These are phyloP conservation scores for Regulus satrapa DNA, from an alignment of 2,113 vertebrate genomes.

Conservation along the genomic window DNA sequence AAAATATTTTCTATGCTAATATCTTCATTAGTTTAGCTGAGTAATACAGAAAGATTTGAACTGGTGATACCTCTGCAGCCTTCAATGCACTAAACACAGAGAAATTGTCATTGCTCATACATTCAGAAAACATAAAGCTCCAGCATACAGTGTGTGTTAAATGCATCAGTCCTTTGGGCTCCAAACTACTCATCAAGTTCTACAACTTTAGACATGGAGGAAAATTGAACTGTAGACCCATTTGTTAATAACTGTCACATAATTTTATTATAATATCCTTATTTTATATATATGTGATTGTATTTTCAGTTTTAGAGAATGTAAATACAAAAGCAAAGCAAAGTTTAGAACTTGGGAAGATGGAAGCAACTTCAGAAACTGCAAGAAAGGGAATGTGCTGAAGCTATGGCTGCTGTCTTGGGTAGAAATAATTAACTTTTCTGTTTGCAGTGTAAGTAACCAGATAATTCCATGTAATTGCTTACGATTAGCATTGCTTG, in stretches of 20 bases:
- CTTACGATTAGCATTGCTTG: conserved; percentile 32
- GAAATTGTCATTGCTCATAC: background rate
- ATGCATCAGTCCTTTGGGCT: background rate
- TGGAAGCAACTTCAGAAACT: background rate
- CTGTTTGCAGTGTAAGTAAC: conserved; percentile 26
- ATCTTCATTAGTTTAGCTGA: background rate
- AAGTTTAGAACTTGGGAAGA: background rate
- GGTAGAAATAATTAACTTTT: conserved; percentile 19
- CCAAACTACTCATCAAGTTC: background rate
- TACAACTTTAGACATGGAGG: background rate
- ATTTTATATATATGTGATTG: background rate
- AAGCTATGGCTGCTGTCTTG: background rate
- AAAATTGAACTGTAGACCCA: background rate
- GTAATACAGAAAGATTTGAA: background rate
- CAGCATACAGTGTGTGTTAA: background rate
- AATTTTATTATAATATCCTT: background rate
- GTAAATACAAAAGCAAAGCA: background rate
- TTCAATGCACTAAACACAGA: background rate
- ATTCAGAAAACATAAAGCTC: background rate
- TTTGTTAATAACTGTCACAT: background rate
- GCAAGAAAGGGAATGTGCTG: background rate
- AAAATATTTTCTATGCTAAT: background rate
- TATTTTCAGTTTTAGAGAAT: background rate
- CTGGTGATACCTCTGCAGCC: background rate
- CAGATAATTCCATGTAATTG: conserved; percentile 54